Evolutionary conservation across 2,797 vertebrate species (phyloP).

Genomic region (Phoebastria nigripes): DNA sequence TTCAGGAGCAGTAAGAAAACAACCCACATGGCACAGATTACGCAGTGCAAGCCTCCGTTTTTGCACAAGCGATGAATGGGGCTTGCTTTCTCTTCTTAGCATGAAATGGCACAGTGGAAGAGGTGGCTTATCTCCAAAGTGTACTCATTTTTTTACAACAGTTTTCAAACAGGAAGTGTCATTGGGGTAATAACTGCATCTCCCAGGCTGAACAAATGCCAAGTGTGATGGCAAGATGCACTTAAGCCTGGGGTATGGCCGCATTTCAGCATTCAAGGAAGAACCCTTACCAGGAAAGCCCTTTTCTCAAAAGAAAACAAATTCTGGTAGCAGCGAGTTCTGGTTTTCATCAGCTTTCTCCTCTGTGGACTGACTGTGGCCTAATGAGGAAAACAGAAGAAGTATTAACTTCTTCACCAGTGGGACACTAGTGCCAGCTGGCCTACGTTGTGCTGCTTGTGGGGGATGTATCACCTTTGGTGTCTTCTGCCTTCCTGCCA

Average conservation of each 20-base stretch:
- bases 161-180: constrained; percentile 4
- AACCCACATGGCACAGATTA: not conserved
- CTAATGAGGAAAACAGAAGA: not conserved
- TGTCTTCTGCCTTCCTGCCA: not conserved
- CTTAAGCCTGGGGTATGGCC: not conserved
- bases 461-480: not conserved
- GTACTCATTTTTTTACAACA: constrained; percentile 2
- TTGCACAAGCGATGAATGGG: not conserved
- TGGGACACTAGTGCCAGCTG: not conserved
- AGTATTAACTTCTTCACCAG: not conserved
- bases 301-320: not conserved
- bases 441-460: not conserved
- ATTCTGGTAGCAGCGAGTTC: not conserved
- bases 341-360: not conserved
- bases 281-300: not conserved
- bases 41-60: not conserved
- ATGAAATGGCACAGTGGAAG: not conserved
- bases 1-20: not conserved
- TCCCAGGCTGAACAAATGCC: not conserved
- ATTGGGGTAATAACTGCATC: not conserved
- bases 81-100: not conserved
- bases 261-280: not conserved
- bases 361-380: not conserved
- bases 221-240: not conserved
- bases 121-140: not conserved